Evolutionary conservation across 2,797 vertebrate genomes (phyloP).

Genomic region (Harpagifer antarcticus): DNA sequence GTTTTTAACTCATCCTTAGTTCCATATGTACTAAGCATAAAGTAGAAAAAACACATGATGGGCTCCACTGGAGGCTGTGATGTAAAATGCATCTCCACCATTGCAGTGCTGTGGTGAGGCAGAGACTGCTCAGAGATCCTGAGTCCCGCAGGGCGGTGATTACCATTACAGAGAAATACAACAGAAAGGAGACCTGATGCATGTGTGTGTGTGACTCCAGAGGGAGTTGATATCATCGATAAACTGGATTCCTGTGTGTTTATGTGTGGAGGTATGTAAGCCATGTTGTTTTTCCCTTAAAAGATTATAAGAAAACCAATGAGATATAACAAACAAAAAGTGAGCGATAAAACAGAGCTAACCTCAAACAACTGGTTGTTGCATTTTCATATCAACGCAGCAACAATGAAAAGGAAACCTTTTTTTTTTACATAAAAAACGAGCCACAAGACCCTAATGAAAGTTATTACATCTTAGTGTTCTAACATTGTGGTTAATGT

Average conservation of each 20-base stretch:
- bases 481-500: not conserved
- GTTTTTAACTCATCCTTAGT: not conserved
- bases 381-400: not conserved
- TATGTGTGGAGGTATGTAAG: conserved; percentile 13
- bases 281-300: not conserved
- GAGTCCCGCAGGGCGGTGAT: conserved; percentile 46
- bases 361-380: conserved; percentile 47
- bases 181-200: conserved; percentile 17
- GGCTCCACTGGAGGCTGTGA: conserved; percentile 8
- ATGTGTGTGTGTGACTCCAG: not conserved
- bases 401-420: not conserved
- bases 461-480: not conserved
- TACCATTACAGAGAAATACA: conserved; percentile 51
- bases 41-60: not conserved
- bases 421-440: not conserved
- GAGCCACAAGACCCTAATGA: not conserved
- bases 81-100: conserved; percentile 19
- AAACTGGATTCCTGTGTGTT: conserved; percentile 4
- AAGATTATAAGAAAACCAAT: conserved; percentile 13
- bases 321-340: not conserved
- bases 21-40: conserved; percentile 18
- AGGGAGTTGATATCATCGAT: conserved; percentile 30
- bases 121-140: conserved; percentile 16
- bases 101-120: conserved; percentile 27
- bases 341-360: conserved; percentile 16